Evolutionary conservation across 2,797 vertebrate species (phyloP).

Genomic region (Gambusia yucatana): DNA sequence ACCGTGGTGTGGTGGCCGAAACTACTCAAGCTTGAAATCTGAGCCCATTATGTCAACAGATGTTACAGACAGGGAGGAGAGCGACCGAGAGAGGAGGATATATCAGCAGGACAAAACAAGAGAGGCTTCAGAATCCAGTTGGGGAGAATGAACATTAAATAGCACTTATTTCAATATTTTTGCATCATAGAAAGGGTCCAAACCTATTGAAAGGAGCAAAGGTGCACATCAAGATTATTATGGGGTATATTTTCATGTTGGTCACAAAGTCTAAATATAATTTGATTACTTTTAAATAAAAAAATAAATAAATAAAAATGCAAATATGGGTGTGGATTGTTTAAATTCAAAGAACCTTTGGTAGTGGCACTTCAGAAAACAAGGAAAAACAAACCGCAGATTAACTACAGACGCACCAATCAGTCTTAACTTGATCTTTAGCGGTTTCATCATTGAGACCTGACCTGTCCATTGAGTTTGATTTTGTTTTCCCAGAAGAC

Average conservation of each 20-base stretch:
- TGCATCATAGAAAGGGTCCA: not conserved
- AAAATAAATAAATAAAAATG: constrained; percentile 31
- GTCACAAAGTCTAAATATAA: not conserved
- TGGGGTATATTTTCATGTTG: not conserved
- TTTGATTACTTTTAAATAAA: constrained; percentile 17
- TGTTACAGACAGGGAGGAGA: constrained; percentile 68
- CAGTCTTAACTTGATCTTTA: not conserved
- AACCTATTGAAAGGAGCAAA: constrained; percentile 2
- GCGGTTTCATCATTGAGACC: not conserved
- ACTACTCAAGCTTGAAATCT: constrained; percentile 80
- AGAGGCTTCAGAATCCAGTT: constrained; percentile 7
- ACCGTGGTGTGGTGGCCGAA: constrained; percentile 50
- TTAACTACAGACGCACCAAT: not conserved
- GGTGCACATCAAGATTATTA: not conserved
- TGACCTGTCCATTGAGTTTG: not conserved
- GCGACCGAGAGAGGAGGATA: constrained; percentile 49
- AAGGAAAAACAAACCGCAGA: constrained; percentile 32
- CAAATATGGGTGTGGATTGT: constrained; percentile 16
- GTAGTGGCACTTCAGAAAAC: constrained; percentile 35
- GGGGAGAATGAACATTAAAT: not conserved
- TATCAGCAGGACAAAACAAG: constrained; percentile 13
- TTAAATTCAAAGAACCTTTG: constrained; percentile 22
- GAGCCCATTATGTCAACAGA: constrained; percentile 81
- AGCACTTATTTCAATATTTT: constrained; percentile 16
- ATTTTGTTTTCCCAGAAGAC: not conserved